Evolutionary conservation across 64 coral and sea anemone genomes (phyloP), one percentile per base, ranked within the genome.

Genomic region (Stichodactyla mertensii): DNA sequence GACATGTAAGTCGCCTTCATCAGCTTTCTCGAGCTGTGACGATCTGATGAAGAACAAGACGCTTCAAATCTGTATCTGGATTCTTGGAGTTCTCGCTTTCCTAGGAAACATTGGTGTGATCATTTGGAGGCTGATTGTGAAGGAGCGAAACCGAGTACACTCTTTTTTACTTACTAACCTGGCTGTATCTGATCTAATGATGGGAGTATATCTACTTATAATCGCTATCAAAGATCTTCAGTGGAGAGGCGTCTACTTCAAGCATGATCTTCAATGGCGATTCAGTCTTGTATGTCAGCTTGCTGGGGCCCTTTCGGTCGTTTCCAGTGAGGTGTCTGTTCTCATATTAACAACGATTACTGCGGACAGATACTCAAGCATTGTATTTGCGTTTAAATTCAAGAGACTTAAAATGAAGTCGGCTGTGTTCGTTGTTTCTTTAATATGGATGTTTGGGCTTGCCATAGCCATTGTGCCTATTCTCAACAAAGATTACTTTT

Each of bases 41-140:
- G 77, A 88, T 20, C 27, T 88, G 6, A 88, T 88, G 87, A 88
- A 88, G 51, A 82, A 81, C 54, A 61, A 82, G 18, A 26, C 54
- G n/a, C 87, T 88, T 18, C 87, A 78, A 74, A 64, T 88, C 53
- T 82, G 87, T 54, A 88, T 88, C 78, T 88, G 87, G 87, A 82
- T 88, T 20, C 87, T 88, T 57, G 87, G 87, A 3, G 23, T 82
- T 19, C 78, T 82, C 12, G 87, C 87, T n/a, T 88, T 88, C 31
- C 51, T 88, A 10, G 87, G 87, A 19, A 88, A 88, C 51, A 57
- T 88, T 9, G 23, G 55, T 54, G 87, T 88, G 14, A 82, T 88
- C 15, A 67, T 82, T 15, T 81, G 36, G 55, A 79, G 87, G 14
- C n/a, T 88, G 51, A 57, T 54, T 26, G 58, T 88, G 55, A 58